A percentile compares a stretch with the other conserved stretches of the same genome.
These are phyloP conservation scores for Rhea pennata DNA, from an alignment of 2,113 vertebrate species.

Conservation along the genomic window DNA sequence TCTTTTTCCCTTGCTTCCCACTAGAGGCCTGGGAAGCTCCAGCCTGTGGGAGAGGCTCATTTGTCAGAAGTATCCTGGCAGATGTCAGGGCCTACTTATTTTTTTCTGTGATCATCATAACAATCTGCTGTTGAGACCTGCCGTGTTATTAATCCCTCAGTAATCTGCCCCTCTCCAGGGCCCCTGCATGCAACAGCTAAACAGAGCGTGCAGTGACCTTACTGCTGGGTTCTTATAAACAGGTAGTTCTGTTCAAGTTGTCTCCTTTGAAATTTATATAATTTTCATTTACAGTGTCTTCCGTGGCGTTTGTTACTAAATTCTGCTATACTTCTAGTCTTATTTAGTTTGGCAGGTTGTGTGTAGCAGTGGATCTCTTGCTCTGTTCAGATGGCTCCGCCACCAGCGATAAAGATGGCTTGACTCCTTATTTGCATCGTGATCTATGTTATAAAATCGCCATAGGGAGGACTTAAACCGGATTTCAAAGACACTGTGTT, in stretches of 20 bases:
- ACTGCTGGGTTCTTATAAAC: not conserved
- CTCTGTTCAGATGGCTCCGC: not conserved
- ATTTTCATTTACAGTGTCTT: not conserved
- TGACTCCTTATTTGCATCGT: not conserved
- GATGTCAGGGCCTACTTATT: not conserved
- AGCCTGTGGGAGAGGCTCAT: not conserved
- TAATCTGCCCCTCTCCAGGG: not conserved
- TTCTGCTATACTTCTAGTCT: not conserved
- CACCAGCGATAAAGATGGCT: not conserved
- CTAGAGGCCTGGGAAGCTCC: not conserved
- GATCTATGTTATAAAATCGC: not conserved
- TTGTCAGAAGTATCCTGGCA: not conserved
- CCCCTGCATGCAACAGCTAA: not conserved
- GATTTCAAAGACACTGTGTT: not conserved
- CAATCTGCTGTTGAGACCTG: conserved; percentile 1
- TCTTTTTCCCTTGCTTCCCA: not conserved
- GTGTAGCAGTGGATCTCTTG: not conserved
- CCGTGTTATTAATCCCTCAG: conserved; percentile 3
- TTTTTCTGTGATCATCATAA: not conserved
- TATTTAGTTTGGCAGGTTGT: not conserved
- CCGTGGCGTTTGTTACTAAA: not conserved
- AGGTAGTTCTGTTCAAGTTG: not conserved
- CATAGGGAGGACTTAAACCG: not conserved
- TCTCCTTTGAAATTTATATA: not conserved
- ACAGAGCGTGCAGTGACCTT: not conserved